Percentiles rank a stretch among this genome's conserved stretches.
These are phyloP conservation scores for Julus scandinavius DNA, from an alignment of 2,888 invertebrate genomes.

Conservation along the genomic window DNA sequence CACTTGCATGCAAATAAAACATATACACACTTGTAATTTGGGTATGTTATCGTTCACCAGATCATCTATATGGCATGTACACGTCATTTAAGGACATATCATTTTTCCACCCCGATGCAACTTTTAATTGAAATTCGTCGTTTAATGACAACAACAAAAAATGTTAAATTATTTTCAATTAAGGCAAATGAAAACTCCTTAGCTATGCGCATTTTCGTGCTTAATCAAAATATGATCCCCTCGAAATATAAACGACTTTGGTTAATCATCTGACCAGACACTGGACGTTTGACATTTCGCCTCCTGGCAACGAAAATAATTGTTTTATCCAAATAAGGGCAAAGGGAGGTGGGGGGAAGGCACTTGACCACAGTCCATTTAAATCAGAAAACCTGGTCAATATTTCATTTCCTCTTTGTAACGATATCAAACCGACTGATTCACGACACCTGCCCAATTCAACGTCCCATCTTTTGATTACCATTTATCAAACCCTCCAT, in stretches of 20 bases:
- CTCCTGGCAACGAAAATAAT: slow-evolving; percentile 33
- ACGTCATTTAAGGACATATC: neutral
- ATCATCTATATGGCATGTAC: too few relatives aligned
- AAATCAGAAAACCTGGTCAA: slow-evolving; percentile 15
- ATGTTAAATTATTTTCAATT: neutral
- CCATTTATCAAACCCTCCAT: neutral
- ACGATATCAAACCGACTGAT: neutral
- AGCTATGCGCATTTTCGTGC: neutral
- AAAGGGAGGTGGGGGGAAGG: neutral
- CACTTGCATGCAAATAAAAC: too few relatives aligned
- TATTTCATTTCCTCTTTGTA: neutral
- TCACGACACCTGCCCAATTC: neutral
- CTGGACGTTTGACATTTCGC: slow-evolving; percentile 33
- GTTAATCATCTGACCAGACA: neutral
- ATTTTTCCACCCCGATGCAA: neutral
- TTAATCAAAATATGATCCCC: slow-evolving; percentile 20
- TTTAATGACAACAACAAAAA: neutral
- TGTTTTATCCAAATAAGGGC: slow-evolving; percentile 3
- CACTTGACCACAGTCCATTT: neutral
- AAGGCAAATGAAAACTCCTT: neutral
- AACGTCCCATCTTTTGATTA: neutral
- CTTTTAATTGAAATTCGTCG: slow-evolving; percentile 33
- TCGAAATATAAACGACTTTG: neutral
- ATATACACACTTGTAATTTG: too few relatives aligned
- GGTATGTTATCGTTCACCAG: too few relatives aligned